Conservation (phyloP, 2,797 vertebrate genomes). For the Cynopterus sphinx region DNA sequence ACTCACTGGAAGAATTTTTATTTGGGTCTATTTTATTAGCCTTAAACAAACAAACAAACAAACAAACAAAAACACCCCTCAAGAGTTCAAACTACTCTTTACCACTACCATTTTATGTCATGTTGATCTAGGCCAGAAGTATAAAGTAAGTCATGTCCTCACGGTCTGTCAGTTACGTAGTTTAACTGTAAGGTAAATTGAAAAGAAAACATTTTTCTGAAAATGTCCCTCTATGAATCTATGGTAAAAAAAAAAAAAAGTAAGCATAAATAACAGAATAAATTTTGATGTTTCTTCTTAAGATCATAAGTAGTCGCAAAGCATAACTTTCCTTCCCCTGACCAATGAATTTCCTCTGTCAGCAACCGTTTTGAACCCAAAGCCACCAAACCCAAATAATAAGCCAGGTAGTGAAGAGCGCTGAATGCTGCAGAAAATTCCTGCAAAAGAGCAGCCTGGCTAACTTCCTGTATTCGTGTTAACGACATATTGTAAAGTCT, state of each 20-base stretch:
- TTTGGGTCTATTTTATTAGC: not conserved
- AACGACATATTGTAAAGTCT: conserved; percentile 63
- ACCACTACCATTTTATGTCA: not conserved
- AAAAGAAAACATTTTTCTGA: conserved; percentile 7
- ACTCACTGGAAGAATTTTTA: not conserved
- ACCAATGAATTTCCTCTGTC: not conserved
- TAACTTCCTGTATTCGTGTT: conserved; percentile 20
- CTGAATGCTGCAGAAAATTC: conserved; percentile 57
- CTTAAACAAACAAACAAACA: no score
- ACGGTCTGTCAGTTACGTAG: not conserved
- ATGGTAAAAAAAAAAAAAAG: conserved; percentile 41
- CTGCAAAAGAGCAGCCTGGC: conserved; percentile 35
- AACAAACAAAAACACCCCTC: not conserved
- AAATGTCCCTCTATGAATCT: conserved; percentile 19
- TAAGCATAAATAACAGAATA: not conserved
- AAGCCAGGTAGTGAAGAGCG: not conserved
- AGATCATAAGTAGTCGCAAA: not conserved
- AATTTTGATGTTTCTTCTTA: not conserved
- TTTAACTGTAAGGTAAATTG: not conserved
- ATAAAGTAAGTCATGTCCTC: not conserved
- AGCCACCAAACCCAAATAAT: not conserved
- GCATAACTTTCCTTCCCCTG: not conserved
- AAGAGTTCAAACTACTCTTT: not conserved
- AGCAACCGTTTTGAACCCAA: not conserved
- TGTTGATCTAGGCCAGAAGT: not conserved